Percentiles rank a stretch among this genome's conserved stretches.
Evolutionary conservation across 2,113 vertebrate genomes (phyloP).

Genomic region (Dendropsophus ebraccatus): DNA sequence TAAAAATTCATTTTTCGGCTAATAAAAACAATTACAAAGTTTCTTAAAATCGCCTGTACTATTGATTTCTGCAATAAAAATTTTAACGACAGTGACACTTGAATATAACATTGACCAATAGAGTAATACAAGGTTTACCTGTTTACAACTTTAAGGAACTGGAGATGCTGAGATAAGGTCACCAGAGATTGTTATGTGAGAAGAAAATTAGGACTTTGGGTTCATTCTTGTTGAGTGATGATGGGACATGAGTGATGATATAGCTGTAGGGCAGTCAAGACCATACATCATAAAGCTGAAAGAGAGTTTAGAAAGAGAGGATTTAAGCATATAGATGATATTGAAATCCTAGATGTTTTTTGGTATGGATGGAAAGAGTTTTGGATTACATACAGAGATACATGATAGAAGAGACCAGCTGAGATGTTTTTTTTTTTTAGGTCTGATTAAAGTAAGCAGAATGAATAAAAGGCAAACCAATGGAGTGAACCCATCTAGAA

Average conservation of each 20-base stretch:
- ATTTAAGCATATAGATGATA: background rate
- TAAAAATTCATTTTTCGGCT: no score
- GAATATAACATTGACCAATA: no score
- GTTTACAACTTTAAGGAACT: background rate
- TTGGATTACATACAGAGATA: background rate
- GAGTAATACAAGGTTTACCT: no score
- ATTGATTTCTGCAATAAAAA: no score
- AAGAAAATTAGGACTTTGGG: background rate
- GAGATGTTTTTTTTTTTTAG: background rate
- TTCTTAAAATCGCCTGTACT: no score
- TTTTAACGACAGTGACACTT: no score
- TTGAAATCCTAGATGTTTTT: background rate
- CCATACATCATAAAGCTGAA: background rate
- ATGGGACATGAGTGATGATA: background rate
- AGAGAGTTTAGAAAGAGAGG: background rate
- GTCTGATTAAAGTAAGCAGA: background rate
- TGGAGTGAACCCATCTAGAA: no score
- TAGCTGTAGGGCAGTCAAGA: background rate
- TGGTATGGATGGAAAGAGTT: background rate
- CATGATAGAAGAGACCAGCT: background rate
- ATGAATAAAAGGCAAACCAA: background rate
- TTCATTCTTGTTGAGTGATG: background rate
- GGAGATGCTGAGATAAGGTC: background rate
- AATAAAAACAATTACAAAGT: no score
- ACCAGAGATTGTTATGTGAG: background rate